Conservation (phyloP, 2,113 vertebrate species). For the Crypturellus undulatus region DNA sequence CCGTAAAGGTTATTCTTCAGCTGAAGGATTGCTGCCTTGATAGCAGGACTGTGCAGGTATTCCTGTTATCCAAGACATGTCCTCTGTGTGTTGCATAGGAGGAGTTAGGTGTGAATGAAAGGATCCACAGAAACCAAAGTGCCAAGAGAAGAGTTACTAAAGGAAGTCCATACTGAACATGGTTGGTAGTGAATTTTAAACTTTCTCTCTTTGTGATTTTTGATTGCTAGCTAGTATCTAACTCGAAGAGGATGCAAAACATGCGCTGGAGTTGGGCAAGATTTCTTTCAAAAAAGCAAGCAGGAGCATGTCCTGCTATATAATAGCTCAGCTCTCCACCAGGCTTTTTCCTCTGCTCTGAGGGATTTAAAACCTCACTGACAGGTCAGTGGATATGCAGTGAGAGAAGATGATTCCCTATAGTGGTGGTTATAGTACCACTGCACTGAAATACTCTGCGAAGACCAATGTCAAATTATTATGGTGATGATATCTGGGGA, state of each 20-base stretch:
- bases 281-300: background rate
- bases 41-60: background rate
- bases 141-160: background rate
- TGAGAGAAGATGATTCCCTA: background rate
- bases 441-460: background rate
- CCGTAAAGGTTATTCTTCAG: background rate
- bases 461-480: background rate
- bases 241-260: background rate
- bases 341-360: background rate
- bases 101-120: background rate
- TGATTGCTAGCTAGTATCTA: background rate
- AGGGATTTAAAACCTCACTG: background rate
- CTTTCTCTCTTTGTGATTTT: background rate
- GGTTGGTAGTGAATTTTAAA: background rate
- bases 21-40: rapidly evolving
- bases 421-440: background rate
- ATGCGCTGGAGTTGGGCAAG: background rate
- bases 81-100: background rate
- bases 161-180: background rate
- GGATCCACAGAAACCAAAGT: background rate
- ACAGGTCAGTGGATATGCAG: background rate
- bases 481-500: no score
- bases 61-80: rapidly evolving
- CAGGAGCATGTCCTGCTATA: background rate
- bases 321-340: background rate